Conservation (phyloP, 2,888 invertebrate species). For the Ferrisia virgata region DNA sequence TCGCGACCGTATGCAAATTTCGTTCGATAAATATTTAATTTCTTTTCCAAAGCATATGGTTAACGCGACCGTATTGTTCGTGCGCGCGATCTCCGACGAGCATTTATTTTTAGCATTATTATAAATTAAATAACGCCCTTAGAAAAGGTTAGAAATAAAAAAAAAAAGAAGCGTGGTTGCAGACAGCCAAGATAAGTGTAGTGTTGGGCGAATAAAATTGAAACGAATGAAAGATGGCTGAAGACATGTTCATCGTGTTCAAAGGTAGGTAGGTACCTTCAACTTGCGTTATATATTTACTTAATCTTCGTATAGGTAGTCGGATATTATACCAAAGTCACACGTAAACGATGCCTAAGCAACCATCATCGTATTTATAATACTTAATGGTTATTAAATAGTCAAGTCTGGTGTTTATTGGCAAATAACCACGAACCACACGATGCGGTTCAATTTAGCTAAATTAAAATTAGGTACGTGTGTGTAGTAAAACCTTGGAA, state of each 20-base stretch:
- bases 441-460: neutral
- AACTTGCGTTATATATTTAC: no score
- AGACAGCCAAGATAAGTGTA: no score
- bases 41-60: neutral
- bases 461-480: neutral
- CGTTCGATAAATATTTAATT: neutral
- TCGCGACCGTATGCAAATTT: neutral
- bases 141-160: neutral
- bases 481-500: no score
- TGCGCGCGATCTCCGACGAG: no score
- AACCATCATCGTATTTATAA: no score
- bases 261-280: no score
- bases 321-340: neutral
- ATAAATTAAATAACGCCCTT: neutral
- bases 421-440: neutral
- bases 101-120: neutral
- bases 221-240: no score
- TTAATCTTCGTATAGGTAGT: no score
- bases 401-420: neutral
- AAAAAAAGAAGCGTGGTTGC: neutral
- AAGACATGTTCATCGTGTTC: no score
- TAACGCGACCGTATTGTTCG: neutral
- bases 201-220: no score
- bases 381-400: neutral
- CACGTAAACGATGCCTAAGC: neutral